Evolutionary conservation across 2,113 vertebrate species (phyloP), one percentile per base, ranked within the genome.

Genomic region (Chrysochloris asiatica): DNA sequence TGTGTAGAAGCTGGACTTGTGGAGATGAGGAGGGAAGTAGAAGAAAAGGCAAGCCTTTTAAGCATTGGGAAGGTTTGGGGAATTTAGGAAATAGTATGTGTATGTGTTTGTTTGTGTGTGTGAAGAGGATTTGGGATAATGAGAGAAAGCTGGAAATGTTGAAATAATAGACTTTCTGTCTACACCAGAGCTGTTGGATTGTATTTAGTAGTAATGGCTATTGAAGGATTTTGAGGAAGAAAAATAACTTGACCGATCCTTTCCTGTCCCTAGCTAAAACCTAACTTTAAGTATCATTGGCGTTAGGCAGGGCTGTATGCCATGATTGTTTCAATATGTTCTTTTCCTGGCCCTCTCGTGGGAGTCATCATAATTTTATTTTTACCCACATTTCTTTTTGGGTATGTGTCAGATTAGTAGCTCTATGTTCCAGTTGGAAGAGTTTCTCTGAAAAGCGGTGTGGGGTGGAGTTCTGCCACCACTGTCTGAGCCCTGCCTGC

Each of bases 271-370:
- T 81, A 72, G 33, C 91, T 90, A 83, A 93, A 91, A 92, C 94
- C 88, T 69, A 8, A 83, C 38, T 86, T 21, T 69, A 73, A 67
- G 76, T 45, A 83, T 90, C 90, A 76, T 19, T 87, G 78, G 79
- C 63, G 59, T 69, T 94, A 89, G 89, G 92, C 92, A 94, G 80
- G 82, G 83, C 59, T 90, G 38, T 36, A 77, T 86, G 89, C 91
- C 47, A 21, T 84, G 89, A 95, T 91, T 94, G 73, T 95, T 95
- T 95, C 83, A 92, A 8, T 94, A 79, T 93, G 89, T 94, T 95
- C 91, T 95, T 86, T 96, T 95, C 93, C 89, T 95, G 89, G 83
- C 83, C 93, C 93, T 93, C 94, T 96, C 92, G 78, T 1, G 83
- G 91, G 80, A 96, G 86, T 52, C 77, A 83, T 84, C n/a, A 43